Conservation (phyloP, 2,797 vertebrate species). For the Mycteria americana region DNA sequence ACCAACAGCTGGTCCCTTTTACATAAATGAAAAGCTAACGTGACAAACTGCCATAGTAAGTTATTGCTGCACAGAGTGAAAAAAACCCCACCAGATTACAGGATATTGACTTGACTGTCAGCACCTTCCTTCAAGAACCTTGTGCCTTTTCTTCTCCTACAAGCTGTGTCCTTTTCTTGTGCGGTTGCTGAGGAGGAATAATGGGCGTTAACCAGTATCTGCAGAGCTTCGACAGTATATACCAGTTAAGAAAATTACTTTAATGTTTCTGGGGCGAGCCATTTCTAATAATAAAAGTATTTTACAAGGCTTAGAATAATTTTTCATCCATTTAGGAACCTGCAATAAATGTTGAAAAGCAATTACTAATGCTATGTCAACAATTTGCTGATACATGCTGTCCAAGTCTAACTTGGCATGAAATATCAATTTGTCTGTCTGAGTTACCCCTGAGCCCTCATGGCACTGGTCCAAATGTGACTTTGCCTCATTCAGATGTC, state of each 20-base stretch:
- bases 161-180: not conserved
- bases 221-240: not conserved
- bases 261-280: not conserved
- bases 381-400: not conserved
- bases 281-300: not conserved
- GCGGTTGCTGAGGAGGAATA: not conserved
- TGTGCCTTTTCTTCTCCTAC: not conserved
- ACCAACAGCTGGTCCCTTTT: conserved; percentile 32
- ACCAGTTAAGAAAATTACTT: not conserved
- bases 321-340: not conserved
- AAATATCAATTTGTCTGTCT: not conserved
- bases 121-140: not conserved
- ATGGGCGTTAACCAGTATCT: not conserved
- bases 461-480: not conserved
- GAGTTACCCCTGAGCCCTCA: not conserved
- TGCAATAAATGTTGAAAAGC: not conserved
- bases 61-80: not conserved
- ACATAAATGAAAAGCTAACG: not conserved
- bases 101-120: not conserved
- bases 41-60: conserved; percentile 17
- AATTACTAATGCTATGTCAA: not conserved
- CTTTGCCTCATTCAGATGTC: not conserved
- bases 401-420: not conserved
- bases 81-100: not conserved
- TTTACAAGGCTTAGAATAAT: not conserved